phyloP scores from a whole-genome alignment of 1,140 invertebrate genomes.

The Belonocnema kinseyi region DNA sequence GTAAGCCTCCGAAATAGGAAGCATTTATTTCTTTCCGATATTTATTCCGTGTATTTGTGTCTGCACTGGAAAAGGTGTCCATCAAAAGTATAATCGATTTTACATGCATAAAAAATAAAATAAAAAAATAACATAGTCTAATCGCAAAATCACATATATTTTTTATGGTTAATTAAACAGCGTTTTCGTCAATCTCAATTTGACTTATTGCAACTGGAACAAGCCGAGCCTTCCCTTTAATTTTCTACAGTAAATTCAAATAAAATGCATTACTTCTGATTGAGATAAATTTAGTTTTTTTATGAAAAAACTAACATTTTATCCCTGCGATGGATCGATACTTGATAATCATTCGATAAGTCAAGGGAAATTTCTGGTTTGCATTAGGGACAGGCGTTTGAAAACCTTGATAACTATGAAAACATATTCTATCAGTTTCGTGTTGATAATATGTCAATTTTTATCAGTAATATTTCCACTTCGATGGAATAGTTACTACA shows the following conservation, averaged over 20 bases:
- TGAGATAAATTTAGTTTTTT: background rate
- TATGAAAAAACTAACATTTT: background rate
- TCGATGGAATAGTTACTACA: too few species aligned
- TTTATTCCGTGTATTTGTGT: constrained; percentile 43
- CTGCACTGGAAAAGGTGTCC: background rate
- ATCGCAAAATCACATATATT: background rate
- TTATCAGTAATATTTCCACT: background rate
- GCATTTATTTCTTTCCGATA: constrained; percentile 47
- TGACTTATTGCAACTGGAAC: too few species aligned
- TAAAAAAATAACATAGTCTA: background rate
- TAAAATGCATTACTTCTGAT: constrained; percentile 31
- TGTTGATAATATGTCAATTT: background rate
- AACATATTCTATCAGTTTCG: background rate
- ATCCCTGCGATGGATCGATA: background rate
- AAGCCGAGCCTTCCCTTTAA: background rate
- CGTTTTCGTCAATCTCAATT: too few species aligned
- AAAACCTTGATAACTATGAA: constrained; percentile 1
- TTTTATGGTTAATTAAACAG: too few species aligned
- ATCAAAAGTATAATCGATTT: constrained; percentile 42
- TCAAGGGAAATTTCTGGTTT: background rate
- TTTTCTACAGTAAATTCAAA: background rate
- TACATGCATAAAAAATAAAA: constrained; percentile 33
- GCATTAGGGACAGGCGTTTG: background rate
- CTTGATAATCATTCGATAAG: background rate
- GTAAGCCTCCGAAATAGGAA: constrained; percentile 15